A percentile compares a stretch with the other conserved stretches of the same genome.
Evolutionary conservation across 2,888 invertebrate species (phyloP).

Genomic region (Stenchaetothrips biformis): DNA sequence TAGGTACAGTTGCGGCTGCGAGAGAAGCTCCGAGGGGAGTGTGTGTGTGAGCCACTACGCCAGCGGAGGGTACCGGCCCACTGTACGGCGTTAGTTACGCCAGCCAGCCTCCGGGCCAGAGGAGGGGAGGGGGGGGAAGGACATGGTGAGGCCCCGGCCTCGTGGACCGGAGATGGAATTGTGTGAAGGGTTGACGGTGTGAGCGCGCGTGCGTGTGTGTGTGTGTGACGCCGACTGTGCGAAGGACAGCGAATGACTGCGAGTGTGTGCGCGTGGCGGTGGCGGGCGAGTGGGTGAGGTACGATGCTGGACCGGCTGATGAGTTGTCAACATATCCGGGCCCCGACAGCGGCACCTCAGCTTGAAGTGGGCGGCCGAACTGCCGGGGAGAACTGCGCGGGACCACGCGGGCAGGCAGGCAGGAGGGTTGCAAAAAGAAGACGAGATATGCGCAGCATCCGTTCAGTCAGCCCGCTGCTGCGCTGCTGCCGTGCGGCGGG

Average conservation of each 20-base stretch:
- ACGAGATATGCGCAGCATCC: neutral
- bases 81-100: neutral
- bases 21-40: neutral
- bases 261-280: neutral
- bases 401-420: neutral
- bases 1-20: neutral
- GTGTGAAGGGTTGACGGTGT: neutral
- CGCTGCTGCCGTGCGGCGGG: no score
- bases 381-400: neutral
- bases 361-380: neutral
- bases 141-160: neutral
- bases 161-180: neutral
- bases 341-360: neutral
- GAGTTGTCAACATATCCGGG: slow-evolving; percentile 18
- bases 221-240: no score
- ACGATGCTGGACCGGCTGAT: neutral
- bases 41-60: no score
- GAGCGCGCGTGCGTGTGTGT: neutral
- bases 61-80: no score
- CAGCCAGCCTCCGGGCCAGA: neutral
- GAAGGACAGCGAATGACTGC: neutral
- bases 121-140: neutral
- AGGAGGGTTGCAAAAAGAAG: neutral
- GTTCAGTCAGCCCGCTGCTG: no score
- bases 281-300: neutral